Percentiles rank a stretch among this genome's conserved stretches.
Evolutionary conservation across 2,113 vertebrate species (phyloP).

Genomic region (Pangasianodon hypophthalmus): DNA sequence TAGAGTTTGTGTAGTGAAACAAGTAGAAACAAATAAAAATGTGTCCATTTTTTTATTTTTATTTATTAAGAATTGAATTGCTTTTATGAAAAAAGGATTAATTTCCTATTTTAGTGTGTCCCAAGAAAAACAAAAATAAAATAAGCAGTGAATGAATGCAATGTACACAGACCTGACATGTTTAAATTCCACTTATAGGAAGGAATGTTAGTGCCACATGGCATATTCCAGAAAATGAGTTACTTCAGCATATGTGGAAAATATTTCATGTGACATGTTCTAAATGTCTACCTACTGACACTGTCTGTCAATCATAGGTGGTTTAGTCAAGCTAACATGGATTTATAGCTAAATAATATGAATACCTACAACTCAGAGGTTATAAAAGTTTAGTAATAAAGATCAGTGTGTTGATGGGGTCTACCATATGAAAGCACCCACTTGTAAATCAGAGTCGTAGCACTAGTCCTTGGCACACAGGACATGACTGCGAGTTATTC

Average conservation of each 20-base stretch:
- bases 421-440: slow-evolving; percentile 5
- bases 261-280: slow-evolving; percentile 43
- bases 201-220: slow-evolving; percentile 50
- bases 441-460: slow-evolving; percentile 22
- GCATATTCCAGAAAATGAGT: slow-evolving; percentile 60
- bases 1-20: neutral
- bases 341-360: slow-evolving; percentile 33
- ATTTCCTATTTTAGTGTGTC: neutral
- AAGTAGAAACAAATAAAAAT: neutral
- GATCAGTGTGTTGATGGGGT: neutral
- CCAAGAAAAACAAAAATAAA: neutral
- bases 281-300: slow-evolving; percentile 17
- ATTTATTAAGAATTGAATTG: neutral
- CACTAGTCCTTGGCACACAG: neutral
- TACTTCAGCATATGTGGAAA: slow-evolving; percentile 45
- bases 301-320: slow-evolving; percentile 25
- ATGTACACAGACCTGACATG: slow-evolving; percentile 13
- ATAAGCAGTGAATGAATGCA: neutral
- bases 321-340: slow-evolving; percentile 13
- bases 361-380: slow-evolving; percentile 3
- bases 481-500: neutral
- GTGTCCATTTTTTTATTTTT: neutral
- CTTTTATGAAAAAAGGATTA: neutral
- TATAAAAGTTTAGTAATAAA: slow-evolving; percentile 28
- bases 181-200: slow-evolving; percentile 62